A percentile compares a stretch with the other conserved stretches of the same genome.
These are phyloP conservation scores for Cavia aperea DNA, from an alignment of 2,113 vertebrate genomes.

Conservation along the genomic window DNA sequence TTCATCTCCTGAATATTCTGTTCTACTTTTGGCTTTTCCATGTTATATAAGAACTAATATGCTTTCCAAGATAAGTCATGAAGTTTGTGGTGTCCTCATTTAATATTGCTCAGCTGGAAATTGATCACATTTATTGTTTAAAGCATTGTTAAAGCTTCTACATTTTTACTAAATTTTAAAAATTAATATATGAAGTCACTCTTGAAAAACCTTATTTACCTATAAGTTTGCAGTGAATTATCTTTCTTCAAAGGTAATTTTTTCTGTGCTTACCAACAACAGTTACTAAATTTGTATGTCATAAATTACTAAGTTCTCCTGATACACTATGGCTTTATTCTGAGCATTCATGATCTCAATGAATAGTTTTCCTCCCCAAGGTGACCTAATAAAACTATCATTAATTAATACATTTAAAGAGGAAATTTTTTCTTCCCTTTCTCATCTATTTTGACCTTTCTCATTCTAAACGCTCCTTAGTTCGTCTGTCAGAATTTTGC, in stretches of 20 bases:
- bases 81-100: constrained; percentile 38
- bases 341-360: background rate
- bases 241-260: constrained; percentile 29
- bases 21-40: constrained; percentile 56
- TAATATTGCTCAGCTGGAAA: constrained; percentile 20
- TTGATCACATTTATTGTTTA: constrained; percentile 20
- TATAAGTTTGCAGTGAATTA: background rate
- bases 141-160: background rate
- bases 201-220: constrained; percentile 5
- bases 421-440: constrained; percentile 30
- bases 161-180: background rate
- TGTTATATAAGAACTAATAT: constrained; percentile 51
- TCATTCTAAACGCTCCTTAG: constrained; percentile 2
- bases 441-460: background rate
- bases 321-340: background rate
- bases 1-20: constrained; percentile 57
- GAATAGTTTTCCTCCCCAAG: constrained; percentile 21
- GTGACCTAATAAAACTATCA: background rate
- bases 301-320: background rate
- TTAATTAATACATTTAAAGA: background rate
- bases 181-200: background rate
- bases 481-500: constrained; percentile 32
- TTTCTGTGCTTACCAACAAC: constrained; percentile 31
- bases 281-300: background rate
- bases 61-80: constrained; percentile 68